phyloP scores from a whole-genome alignment of 2,797 vertebrate species.

The Pangasius mekongensis region DNA sequence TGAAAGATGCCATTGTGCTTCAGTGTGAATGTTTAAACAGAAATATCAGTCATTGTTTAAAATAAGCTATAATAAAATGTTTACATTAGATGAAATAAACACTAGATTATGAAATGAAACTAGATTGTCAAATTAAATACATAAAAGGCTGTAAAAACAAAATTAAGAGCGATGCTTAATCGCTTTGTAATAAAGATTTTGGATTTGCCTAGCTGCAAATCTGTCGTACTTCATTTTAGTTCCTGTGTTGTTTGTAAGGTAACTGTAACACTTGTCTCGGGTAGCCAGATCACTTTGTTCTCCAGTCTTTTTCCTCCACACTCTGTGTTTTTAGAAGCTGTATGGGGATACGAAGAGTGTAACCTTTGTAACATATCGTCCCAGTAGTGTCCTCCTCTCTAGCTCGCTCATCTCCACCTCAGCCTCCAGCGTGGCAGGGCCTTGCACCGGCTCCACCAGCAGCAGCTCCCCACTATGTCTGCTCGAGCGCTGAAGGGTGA shows the following conservation, averaged over 20 bases:
- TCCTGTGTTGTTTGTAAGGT: neutral
- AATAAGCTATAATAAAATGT: neutral
- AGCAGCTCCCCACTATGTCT: conserved; percentile 80
- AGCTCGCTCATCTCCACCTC: conserved; percentile 88
- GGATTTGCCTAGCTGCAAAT: neutral
- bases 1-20: neutral
- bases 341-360: conserved; percentile 80
- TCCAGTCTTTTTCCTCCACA: neutral
- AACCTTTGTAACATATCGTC: conserved; percentile 84
- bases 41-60: neutral
- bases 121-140: neutral
- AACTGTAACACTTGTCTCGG: neutral
- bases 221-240: neutral
- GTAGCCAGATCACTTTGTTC: neutral
- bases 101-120: neutral
- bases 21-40: conserved; percentile 14
- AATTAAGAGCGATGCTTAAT: neutral
- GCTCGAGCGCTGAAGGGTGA: conserved; percentile 76
- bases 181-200: neutral
- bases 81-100: neutral
- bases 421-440: conserved; percentile 76
- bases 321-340: conserved; percentile 71
- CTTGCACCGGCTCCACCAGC: conserved; percentile 72
- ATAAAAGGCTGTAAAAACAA: neutral
- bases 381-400: conserved; percentile 73